These are phyloP conservation scores for Bradypus variegatus DNA, from an alignment of 2,797 vertebrate species.

Conservation along the genomic window DNA sequence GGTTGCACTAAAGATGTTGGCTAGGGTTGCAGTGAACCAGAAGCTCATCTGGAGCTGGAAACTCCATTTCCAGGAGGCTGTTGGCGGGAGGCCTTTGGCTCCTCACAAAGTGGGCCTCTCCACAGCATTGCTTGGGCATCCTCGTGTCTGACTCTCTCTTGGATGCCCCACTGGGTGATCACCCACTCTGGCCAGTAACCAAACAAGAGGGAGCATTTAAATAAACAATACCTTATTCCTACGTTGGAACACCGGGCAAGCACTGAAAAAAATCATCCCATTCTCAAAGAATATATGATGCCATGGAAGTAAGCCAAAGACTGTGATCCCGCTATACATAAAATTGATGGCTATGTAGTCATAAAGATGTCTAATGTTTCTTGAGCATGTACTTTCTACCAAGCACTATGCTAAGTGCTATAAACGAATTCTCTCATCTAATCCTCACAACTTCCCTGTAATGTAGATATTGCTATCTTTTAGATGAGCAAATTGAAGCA, in stretches of 20 bases:
- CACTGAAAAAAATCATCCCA: not conserved
- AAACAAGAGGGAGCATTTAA: not conserved
- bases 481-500: not conserved
- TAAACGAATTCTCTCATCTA: not conserved
- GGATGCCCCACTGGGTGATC: too few species aligned
- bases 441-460: too few species aligned
- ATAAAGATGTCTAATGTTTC: not conserved
- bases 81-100: not conserved
- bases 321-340: not conserved
- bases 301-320: not conserved
- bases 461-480: not conserved
- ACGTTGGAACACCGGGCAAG: not conserved
- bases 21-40: not conserved
- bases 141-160: not conserved
- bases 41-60: not conserved
- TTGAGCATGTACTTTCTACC: too few species aligned
- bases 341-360: not conserved
- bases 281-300: not conserved
- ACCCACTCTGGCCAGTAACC: too few species aligned
- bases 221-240: not conserved
- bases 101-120: not conserved
- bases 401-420: not conserved
- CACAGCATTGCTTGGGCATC: not conserved
- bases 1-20: too few species aligned
- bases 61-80: not conserved